Conservation (phyloP, 2,888 invertebrate genomes). For the Drosophila engyochracea region DNA sequence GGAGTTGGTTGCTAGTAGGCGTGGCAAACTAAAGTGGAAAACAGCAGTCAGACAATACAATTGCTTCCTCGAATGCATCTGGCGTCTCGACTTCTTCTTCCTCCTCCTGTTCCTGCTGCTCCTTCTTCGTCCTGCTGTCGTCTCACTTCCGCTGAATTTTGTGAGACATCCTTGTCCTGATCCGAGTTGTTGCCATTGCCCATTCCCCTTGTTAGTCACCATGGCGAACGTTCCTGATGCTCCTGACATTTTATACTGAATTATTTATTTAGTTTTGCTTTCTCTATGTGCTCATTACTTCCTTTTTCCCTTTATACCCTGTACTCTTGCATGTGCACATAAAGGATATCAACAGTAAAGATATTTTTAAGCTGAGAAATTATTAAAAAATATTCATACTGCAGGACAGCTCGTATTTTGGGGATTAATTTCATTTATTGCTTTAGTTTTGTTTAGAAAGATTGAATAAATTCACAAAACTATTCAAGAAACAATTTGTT, state of each 20-base stretch:
- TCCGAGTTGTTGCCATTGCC: background rate
- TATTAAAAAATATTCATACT: background rate
- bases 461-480: background rate
- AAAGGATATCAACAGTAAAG: background rate
- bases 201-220: conserved; percentile 49
- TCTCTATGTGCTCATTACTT: conserved; percentile 65
- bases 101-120: background rate
- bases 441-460: background rate
- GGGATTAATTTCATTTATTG: background rate
- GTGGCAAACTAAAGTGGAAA: conserved; percentile 77
- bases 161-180: conserved; percentile 34
- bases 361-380: background rate
- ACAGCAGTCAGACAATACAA: conserved; percentile 79
- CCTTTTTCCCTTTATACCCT: conserved; percentile 45
- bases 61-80: conserved; percentile 78
- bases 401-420: background rate
- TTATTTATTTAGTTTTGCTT: conserved; percentile 77
- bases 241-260: conserved; percentile 80
- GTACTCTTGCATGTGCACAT: background rate
- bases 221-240: conserved; percentile 55
- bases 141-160: conserved; percentile 44
- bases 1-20: conserved; percentile 29
- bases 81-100: conserved; percentile 1
- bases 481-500: background rate
- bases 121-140: conserved; percentile 29